These are phyloP conservation scores for Gonocerus acuteangulatus DNA, from an alignment of 2,888 invertebrate genomes.

Conservation along the genomic window DNA sequence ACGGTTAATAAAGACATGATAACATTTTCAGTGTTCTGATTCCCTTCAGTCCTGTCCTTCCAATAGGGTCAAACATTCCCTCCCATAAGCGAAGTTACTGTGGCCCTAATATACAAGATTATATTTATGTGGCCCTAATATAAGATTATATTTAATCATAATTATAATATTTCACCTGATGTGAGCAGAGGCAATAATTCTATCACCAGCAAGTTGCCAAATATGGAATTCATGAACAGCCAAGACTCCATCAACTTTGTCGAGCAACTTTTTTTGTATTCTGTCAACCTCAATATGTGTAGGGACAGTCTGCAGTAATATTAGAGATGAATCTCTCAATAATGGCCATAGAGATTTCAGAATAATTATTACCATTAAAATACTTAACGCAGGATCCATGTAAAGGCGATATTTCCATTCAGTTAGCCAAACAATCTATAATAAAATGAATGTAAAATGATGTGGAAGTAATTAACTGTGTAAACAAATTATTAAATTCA, in stretches of 20 bases:
- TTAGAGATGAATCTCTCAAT: conserved; percentile 86
- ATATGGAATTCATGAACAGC: conserved; percentile 98
- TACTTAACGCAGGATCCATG: conserved; percentile 89
- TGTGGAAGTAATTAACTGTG: not conserved
- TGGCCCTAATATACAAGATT: no score
- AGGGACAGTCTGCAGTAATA: conserved; percentile 95
- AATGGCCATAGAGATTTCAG: conserved; percentile 86
- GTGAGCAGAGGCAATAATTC: conserved; percentile 95
- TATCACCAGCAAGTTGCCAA: conserved; percentile 94
- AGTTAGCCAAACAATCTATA: conserved; percentile 32
- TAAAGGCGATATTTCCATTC: conserved; percentile 58
- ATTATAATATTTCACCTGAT: no score
- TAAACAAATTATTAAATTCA: not conserved
- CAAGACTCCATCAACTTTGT: conserved; percentile 86
- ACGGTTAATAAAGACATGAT: no score
- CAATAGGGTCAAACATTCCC: no score
- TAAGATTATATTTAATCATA: no score
- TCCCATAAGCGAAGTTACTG: no score
- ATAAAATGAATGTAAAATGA: no score
- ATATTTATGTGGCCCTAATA: no score
- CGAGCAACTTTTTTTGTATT: conserved; percentile 75
- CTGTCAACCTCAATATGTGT: conserved; percentile 87
- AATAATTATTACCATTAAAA: conserved; percentile 79
- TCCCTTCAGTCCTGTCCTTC: no score
- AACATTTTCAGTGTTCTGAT: no score